A percentile compares a stretch with the other conserved stretches of the same genome.
These are phyloP conservation scores for Drosophila tropicalis DNA, from an alignment of 1,140 invertebrate species.

Conservation along the genomic window DNA sequence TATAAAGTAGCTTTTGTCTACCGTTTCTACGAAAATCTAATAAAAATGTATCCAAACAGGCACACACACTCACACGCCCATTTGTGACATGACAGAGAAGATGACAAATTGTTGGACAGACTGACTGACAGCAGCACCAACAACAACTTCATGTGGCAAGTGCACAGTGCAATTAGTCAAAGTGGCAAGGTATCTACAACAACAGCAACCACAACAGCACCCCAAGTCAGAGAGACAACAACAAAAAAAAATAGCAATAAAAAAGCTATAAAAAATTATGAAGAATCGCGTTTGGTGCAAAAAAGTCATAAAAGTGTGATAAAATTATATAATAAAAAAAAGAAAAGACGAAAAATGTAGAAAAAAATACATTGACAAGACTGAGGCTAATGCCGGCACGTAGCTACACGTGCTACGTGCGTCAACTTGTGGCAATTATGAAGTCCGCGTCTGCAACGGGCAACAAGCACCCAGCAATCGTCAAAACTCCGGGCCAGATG, in stretches of 20 bases:
- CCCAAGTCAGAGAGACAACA: constrained; percentile 47
- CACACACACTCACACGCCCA: constrained; percentile 41
- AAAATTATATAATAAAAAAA: constrained; percentile 52
- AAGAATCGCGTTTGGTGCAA: constrained; percentile 49
- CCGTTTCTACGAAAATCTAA: constrained; percentile 70
- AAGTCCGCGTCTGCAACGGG: constrained; percentile 63
- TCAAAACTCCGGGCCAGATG: constrained; percentile 35
- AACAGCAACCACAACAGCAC: constrained; percentile 32
- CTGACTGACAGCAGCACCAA: constrained; percentile 66
- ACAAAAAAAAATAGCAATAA: constrained; percentile 52
- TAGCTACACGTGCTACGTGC: constrained; percentile 73
- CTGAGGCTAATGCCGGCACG: constrained; percentile 58
- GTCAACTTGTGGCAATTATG: constrained; percentile 77
- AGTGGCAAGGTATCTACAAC: constrained; percentile 44
- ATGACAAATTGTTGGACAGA: constrained; percentile 76
- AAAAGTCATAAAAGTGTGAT: constrained; percentile 67
- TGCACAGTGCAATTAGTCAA: constrained; percentile 78
- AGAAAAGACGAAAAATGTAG: neutral
- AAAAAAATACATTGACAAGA: constrained; percentile 9
- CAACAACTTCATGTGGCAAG: constrained; percentile 67
- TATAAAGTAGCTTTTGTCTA: constrained; percentile 40
- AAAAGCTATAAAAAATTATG: constrained; percentile 62
- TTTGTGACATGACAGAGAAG: constrained; percentile 75
- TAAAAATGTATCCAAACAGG: constrained; percentile 61
- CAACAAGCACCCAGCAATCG: constrained; percentile 62